Evolutionary conservation across 2,797 vertebrate genomes (phyloP).

Genomic region (Cirrhinus molitorella): DNA sequence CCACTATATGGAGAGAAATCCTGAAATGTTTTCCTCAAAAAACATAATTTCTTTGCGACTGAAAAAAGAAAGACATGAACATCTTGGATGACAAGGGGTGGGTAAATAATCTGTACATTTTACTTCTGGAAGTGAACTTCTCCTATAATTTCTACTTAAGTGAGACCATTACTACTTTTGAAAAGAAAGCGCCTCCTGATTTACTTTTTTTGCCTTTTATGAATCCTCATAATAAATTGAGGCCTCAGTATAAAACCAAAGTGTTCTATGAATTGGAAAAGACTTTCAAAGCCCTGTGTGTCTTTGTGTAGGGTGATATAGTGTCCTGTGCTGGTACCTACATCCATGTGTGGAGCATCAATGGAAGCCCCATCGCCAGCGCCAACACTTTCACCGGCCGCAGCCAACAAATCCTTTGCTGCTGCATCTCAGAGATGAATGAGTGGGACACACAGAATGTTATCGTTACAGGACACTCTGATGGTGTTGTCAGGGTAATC

Average conservation of each 20-base stretch:
- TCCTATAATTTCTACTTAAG: neutral
- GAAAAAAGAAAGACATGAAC: too few relatives aligned
- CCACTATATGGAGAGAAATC: too few relatives aligned
- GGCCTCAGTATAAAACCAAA: neutral
- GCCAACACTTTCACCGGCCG: constrained; percentile 97
- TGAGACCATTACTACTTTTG: neutral
- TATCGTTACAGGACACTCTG: constrained; percentile 95
- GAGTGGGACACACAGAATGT: constrained; percentile 99
- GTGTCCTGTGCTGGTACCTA: constrained; percentile 95
- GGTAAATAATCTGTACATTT: too few relatives aligned
- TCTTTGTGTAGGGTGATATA: constrained; percentile 87
- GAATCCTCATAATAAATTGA: neutral
- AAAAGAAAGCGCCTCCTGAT: neutral
- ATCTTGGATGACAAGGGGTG: too few relatives aligned
- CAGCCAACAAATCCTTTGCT: constrained; percentile 96
- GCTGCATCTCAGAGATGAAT: constrained; percentile 98
- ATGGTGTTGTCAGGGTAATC: constrained; percentile 93
- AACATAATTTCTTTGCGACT: too few relatives aligned
- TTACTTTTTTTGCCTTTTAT: neutral
- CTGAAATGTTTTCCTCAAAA: too few relatives aligned
- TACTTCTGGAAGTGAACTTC: too few relatives aligned
- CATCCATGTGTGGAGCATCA: constrained; percentile 98
- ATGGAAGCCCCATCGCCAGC: constrained; percentile 93
- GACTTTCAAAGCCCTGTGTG: neutral
- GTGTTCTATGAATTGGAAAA: neutral